phyloP scores from a whole-genome alignment of 1,140 invertebrate species.

The Microplitis mediator region DNA sequence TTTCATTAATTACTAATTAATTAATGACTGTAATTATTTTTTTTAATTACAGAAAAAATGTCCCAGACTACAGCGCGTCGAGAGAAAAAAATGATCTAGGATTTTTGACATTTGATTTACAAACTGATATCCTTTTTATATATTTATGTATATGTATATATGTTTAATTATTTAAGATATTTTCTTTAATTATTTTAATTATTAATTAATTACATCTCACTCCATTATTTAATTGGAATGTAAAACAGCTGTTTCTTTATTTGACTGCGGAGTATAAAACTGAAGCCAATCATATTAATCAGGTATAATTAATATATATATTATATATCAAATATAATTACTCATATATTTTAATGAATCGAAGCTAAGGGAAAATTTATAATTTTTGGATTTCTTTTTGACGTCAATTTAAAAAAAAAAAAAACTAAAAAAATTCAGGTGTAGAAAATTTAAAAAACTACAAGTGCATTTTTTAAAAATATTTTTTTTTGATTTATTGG shows the following conservation, averaged over 20 bases:
- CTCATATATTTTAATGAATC: background rate
- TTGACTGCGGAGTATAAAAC: conserved; percentile 96
- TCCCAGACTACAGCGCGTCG: conserved; percentile 93
- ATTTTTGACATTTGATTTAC: conserved; percentile 91
- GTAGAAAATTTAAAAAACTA: too few species aligned
- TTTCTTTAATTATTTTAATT: conserved; percentile 37
- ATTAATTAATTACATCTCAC: conserved; percentile 70
- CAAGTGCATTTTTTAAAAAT: too few species aligned
- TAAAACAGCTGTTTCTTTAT: conserved; percentile 97
- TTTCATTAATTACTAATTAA: conserved; percentile 6
- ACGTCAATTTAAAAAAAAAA: too few species aligned
- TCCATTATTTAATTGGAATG: conserved; percentile 98
- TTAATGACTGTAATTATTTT: conserved; percentile 22
- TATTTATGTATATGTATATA: conserved; percentile 9
- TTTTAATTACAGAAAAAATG: conserved; percentile 82
- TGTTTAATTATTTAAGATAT: conserved; percentile 33
- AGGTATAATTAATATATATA: conserved; percentile 59
- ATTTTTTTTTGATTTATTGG: too few species aligned
- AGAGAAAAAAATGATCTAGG: conserved; percentile 95
- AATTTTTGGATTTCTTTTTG: too few species aligned
- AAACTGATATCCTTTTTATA: conserved; percentile 77
- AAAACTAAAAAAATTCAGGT: too few species aligned
- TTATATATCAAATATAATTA: background rate
- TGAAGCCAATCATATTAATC: conserved; percentile 85
- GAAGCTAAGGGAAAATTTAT: too few species aligned